Conservation (phyloP, 2,888 invertebrate genomes). For the Lasioglossum lativentre region DNA sequence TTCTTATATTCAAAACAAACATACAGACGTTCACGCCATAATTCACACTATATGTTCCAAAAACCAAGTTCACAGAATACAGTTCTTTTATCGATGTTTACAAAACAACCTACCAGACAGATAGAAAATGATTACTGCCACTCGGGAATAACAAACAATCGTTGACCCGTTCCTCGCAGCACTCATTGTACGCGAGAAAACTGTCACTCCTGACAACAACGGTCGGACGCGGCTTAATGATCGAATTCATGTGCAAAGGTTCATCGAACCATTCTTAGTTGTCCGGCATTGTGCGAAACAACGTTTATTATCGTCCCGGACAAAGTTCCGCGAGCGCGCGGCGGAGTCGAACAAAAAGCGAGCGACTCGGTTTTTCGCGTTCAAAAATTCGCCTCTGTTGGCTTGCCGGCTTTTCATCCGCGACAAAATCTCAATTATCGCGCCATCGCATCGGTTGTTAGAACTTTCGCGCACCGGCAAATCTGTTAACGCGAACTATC, state of each 20-base stretch:
- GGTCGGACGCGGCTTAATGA: not conserved
- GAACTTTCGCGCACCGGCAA: slow-evolving; percentile 24
- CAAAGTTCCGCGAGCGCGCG: not conserved
- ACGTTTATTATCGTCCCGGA: not conserved
- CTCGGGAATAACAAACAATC: not conserved
- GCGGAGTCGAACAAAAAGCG: not conserved
- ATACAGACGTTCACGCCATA: no score
- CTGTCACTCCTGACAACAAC: not conserved
- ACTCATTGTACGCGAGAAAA: not conserved
- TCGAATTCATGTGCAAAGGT: not conserved
- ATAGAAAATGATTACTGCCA: not conserved
- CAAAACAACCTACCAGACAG: not conserved
- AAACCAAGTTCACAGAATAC: no score
- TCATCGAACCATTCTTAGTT: not conserved
- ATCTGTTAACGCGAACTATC: slow-evolving; percentile 41
- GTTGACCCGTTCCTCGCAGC: not conserved
- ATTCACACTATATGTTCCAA: no score
- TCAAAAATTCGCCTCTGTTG: not conserved
- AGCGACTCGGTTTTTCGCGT: not conserved
- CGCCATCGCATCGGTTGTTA: slow-evolving; percentile 25
- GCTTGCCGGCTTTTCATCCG: not conserved
- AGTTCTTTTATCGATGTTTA: not conserved
- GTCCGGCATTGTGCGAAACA: not conserved
- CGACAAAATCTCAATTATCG: slow-evolving; percentile 27
- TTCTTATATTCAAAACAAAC: no score